A percentile compares a stretch with the other conserved stretches of the same genome.
phyloP scores from a whole-genome alignment of 2,113 vertebrate species.

The Turdus rufiventris region DNA sequence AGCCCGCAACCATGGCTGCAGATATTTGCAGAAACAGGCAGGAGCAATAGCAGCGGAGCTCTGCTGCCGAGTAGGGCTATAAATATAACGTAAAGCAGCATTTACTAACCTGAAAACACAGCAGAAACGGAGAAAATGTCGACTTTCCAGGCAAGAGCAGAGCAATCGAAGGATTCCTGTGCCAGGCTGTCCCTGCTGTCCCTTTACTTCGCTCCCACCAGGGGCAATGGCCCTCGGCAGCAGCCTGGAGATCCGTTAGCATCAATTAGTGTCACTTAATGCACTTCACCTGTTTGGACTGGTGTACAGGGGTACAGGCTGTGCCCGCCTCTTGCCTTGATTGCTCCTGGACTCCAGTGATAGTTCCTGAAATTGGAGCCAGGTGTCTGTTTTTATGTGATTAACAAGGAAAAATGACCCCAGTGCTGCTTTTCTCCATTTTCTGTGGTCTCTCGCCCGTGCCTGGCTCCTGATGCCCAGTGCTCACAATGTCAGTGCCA shows the following conservation, averaged over 20 bases:
- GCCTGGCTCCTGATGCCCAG: background rate
- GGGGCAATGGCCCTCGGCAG: background rate
- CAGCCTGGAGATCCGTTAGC: background rate
- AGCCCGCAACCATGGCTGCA: rapidly evolving
- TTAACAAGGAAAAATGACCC: background rate
- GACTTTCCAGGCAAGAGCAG: background rate
- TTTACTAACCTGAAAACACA: background rate
- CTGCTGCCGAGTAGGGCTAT: background rate
- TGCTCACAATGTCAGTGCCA: background rate
- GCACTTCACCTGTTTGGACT: background rate
- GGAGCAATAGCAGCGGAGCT: rapidly evolving
- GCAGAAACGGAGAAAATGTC: background rate
- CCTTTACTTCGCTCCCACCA: background rate
- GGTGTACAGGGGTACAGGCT: background rate
- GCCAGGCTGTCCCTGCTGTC: background rate
- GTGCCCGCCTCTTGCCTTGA: background rate
- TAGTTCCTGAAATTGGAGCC: background rate
- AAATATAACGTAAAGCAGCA: background rate
- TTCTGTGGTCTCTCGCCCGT: rapidly evolving
- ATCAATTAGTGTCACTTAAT: background rate
- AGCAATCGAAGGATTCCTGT: background rate
- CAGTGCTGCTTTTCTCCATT: background rate
- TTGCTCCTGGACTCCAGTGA: background rate
- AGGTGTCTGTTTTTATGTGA: background rate
- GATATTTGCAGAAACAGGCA: background rate